A percentile compares a stretch with the other conserved stretches of the same genome.
Evolutionary conservation across 2,113 vertebrate genomes (phyloP).

Genomic region (Hylia prasina): DNA sequence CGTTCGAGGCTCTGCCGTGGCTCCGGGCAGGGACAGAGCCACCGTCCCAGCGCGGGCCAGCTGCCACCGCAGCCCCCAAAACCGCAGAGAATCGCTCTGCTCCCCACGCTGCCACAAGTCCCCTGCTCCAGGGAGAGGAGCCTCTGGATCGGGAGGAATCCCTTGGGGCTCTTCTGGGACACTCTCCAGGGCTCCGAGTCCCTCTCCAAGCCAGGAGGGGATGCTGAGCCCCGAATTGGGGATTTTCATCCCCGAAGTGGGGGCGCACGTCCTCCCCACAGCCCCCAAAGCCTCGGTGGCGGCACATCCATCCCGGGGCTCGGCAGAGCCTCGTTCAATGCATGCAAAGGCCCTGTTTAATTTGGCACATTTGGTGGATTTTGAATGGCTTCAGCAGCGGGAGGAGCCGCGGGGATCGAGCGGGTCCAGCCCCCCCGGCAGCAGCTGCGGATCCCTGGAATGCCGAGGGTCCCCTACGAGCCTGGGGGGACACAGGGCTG

Average conservation of each 20-base stretch:
- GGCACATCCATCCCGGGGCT: background rate
- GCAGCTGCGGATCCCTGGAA: background rate
- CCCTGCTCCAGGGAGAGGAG: background rate
- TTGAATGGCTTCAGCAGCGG: background rate
- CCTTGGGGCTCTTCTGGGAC: background rate
- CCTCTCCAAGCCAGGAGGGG: rapidly evolving
- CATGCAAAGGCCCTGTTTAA: background rate
- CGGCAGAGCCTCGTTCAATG: background rate
- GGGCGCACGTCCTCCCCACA: rapidly evolving
- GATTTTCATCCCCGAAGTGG: rapidly evolving
- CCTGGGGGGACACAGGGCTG: rapidly evolving
- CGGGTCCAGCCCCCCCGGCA: rapidly evolving
- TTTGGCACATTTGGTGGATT: background rate
- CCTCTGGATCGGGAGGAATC: background rate
- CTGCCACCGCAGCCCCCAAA: background rate
- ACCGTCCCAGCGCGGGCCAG: rapidly evolving
- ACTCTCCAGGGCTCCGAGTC: background rate
- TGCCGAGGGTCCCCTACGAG: background rate
- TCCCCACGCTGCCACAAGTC: rapidly evolving
- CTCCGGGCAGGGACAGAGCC: rapidly evolving
- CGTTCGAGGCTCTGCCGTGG: rapidly evolving
- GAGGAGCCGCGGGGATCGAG: background rate
- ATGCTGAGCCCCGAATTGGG: background rate
- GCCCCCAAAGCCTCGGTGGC: rapidly evolving
- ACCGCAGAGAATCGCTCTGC: rapidly evolving